Base-by-base conservation (phyloP, 2,797 vertebrate genomes). In the Echeneis naucrates region DNA sequence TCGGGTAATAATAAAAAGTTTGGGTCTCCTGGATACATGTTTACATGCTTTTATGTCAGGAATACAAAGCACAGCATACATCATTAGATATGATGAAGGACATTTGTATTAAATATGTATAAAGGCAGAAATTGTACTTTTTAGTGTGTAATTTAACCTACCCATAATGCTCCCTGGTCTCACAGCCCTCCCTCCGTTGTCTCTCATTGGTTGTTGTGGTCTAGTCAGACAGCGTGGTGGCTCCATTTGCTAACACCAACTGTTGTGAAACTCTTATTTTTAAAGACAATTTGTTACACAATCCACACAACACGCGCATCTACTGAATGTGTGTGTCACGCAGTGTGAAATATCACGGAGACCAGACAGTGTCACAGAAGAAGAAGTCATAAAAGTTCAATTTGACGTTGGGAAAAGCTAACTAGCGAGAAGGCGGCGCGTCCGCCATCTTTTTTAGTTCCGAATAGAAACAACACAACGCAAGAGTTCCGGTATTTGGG, bases 101-200 rank as follows among this genome's bases (percentile, higher is more conserved):
- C n/a, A n/a, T n/a, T n/a, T n/a, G n/a, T n/a, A n/a, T n/a, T n/a
- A n/a, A n/a, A n/a, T n/a, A n/a, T n/a, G n/a, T n/a, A n/a, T n/a
- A n/a, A n/a, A n/a, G n/a, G n/a, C n/a, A n/a, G n/a, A n/a, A n/a
- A n/a, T n/a, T n/a, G n/a, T n/a, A n/a, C n/a, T n/a, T n/a, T n/a
- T n/a, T n/a, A n/a, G n/a, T n/a, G n/a, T n/a, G n/a, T 7, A 8
- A 42, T 13, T 38, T 12, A 0, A 0, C 52, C 19, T 81, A 81
- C 86, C 86, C 85, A 87, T 30, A 83, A 87, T 87, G 74, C 87
- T 14, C 2, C 65, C 0, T n/a, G 38, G 8, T 1, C 1, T 1
- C 4, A 27, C 2, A 4, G 16, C 0, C 13, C 0, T 2, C 7
- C 19, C 11, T 16, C n/a, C 4, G 1, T 13, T 2, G 3, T 14